Base-by-base conservation (phyloP, 2,113 vertebrate genomes). In the Burhinus oedicnemus region DNA sequence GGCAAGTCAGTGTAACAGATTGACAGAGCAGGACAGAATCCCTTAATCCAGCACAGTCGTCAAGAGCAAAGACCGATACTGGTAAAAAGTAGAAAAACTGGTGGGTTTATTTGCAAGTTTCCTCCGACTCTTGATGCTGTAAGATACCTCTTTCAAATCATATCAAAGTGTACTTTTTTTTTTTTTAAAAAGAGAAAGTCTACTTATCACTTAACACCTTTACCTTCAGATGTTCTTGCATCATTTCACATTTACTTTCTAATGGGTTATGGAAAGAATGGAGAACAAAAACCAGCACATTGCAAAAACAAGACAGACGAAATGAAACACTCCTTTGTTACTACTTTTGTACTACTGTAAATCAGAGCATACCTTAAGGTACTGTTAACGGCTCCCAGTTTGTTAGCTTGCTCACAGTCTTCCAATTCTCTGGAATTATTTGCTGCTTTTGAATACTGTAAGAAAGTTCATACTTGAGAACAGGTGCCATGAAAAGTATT, bases 341-440 rank as follows among this genome's bases (percentile, higher is more conserved):
- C 22, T 79, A 22, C 30, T 85, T 94, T 72, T 34, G 54, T 79
- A 91, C 12, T 64, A 84, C 11, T 90, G 16, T 79, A 93, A 97
- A 96, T 61, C 30, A 89, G 62, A 95, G 72, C 96, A 97, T 98
- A 99, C 99, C 99, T 99, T 96, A 99, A 97, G 14, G 99, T 99
- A 98, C 98, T 99, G 97, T 99, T 99, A 95, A 99, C 97, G 83
- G 99, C 99, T 51, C 99, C 99, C 94, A 99, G 98, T 71, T 99
- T 99, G 87, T 98, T 98, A 68, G 98, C 99, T 98, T 99, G 99
- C 68, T 99, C 99, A 96, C 99, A 99, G 61, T 99, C 99, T 32
- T 98, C 97, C 58, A 99, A 52, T 68, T 99, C 99, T 68, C 97
- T 97, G 74, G 98, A 97, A 13, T 93, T 93, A 79, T 98, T 99